phyloP scores from a whole-genome alignment of 2,888 invertebrate genomes.

The Cantharis rufa region DNA sequence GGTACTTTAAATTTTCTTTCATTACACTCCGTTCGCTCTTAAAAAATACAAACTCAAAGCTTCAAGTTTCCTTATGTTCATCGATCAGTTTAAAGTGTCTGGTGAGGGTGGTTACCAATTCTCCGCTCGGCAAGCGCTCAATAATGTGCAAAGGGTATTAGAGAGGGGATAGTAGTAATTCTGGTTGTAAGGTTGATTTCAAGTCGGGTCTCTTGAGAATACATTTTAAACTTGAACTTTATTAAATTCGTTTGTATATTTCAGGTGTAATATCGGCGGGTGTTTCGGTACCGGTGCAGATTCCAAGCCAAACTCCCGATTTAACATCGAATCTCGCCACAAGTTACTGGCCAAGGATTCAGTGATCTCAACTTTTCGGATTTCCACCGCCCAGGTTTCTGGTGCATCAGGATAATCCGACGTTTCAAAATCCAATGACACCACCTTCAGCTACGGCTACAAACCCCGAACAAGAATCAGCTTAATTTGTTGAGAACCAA shows the following conservation, averaged over 20 bases:
- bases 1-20: conserved; percentile 32
- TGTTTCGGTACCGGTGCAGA: conserved; percentile 90
- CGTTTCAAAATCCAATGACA: conserved; percentile 62
- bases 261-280: conserved; percentile 91
- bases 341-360: conserved; percentile 90
- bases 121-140: conserved; percentile 64
- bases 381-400: conserved; percentile 77
- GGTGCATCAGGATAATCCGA: conserved; percentile 68
- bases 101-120: conserved; percentile 59
- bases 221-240: conserved; percentile 46
- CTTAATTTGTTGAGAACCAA: conserved; percentile 31
- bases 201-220: conserved; percentile 52
- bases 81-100: conserved; percentile 55
- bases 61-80: conserved; percentile 34
- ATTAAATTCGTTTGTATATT: conserved; percentile 39
- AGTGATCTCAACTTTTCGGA: conserved; percentile 92
- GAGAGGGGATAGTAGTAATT: conserved; percentile 55
- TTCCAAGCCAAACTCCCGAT: conserved; percentile 83
- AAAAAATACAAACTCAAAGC: conserved; percentile 7
- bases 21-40: background rate
- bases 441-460: conserved; percentile 57
- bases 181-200: conserved; percentile 58
- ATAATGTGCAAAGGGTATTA: conserved; percentile 66
- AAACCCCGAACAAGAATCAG: conserved; percentile 50
- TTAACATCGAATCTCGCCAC: conserved; percentile 68